Base-by-base conservation (phyloP, 2,888 invertebrate genomes). In the Lasius fuliginosus region DNA sequence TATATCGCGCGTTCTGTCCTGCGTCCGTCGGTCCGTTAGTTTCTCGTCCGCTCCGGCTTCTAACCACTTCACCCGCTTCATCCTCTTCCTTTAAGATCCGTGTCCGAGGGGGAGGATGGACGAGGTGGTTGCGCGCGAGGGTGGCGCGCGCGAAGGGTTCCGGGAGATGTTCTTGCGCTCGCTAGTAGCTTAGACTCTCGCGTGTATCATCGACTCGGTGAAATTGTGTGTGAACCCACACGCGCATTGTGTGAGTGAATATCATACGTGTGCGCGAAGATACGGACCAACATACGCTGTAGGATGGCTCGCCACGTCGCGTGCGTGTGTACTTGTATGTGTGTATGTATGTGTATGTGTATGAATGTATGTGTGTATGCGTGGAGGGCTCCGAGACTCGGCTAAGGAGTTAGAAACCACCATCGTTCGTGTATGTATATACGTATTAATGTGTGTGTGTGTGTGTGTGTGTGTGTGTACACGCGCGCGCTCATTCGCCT, bases 161-260 rank as follows among this genome's bases (percentile, higher is more conserved):
- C 60, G 83, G 73, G 89, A 89, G 90, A 92, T 92, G 93, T 93
- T 93, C 93, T 92, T 92, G 92, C 92, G 92, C 92, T 92, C 89
- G 89, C 90, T 86, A 76, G 86, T 85, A 89, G 88, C 88, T 88
- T 88, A 85, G 85, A 83, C 77, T 77, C 81, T 75, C 85, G 82
- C 83, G 69, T 81, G 79, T 81, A 81, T 81, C 79, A 81, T 81
- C 79, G 73, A 81, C 79, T 76, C 79, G 77, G 79, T 84, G 85
- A 88, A 90, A 89, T 86, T 90, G 89, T 90, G 82, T 87, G 89
- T 82, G 85, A 90, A 88, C 76, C 89, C 86, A 87, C 86, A 84
- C 79, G 76, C 56, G 88, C 73, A 82, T 85, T 81, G 88, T 88
- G 88, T 86, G 73, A 23, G 87, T 86, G 71, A n/a, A 58, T 53